phyloP scores from a whole-genome alignment of 2,888 invertebrate genomes.

The Luperina testacea region DNA sequence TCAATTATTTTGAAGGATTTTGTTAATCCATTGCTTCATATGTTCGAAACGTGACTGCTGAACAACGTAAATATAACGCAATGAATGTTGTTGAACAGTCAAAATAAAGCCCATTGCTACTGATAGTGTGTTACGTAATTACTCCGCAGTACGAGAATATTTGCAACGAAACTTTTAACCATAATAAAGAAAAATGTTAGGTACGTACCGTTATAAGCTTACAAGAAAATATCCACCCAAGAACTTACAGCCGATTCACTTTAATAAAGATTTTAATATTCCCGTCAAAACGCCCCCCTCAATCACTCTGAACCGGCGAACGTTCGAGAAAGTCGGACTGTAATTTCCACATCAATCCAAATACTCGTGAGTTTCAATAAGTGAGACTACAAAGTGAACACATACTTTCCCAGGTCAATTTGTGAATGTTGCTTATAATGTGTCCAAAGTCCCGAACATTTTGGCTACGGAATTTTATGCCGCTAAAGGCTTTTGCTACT shows the following conservation, averaged over 20 bases:
- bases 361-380: slow-evolving; percentile 36
- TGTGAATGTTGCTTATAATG: slow-evolving; percentile 46
- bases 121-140: too few species aligned
- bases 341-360: slow-evolving; percentile 48
- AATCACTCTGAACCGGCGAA: slow-evolving; percentile 28
- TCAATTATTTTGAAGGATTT: too few species aligned
- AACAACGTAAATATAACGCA: too few species aligned
- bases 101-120: too few species aligned
- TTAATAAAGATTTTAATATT: slow-evolving; percentile 31
- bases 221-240: neutral
- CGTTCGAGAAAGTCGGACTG: slow-evolving; percentile 15
- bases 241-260: slow-evolving; percentile 5
- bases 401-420: slow-evolving; percentile 37
- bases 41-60: too few species aligned
- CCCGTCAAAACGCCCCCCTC: slow-evolving; percentile 7
- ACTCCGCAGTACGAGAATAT: neutral
- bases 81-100: too few species aligned
- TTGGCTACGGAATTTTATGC: slow-evolving; percentile 7
- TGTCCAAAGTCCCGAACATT: neutral
- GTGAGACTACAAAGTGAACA: slow-evolving; percentile 32
- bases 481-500: neutral
- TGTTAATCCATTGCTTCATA: too few species aligned
- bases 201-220: neutral
- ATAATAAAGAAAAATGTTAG: neutral
- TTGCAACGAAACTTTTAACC: neutral